phyloP scores from a whole-genome alignment of 2,797 vertebrate genomes.

The Miichthys miiuy region DNA sequence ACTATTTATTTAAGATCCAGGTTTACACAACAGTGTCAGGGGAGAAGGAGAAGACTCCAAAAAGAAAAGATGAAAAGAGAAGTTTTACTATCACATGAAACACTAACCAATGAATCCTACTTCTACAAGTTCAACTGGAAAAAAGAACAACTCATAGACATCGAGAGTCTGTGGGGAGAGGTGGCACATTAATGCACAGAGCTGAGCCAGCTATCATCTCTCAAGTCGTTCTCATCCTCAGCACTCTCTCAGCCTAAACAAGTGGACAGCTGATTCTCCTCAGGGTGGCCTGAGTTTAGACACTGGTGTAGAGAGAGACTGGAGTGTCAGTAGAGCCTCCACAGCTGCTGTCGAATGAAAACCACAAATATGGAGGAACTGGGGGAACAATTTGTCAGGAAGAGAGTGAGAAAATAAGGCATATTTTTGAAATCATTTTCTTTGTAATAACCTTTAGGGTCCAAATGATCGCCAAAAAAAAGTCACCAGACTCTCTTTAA shows the following conservation, averaged over 20 bases:
- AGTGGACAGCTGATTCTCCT: constrained; percentile 65
- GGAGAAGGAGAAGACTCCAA: background rate
- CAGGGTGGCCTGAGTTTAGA: constrained; percentile 62
- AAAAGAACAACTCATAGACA: background rate
- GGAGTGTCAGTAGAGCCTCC: constrained; percentile 58
- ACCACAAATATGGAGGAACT: background rate
- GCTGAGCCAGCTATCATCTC: constrained; percentile 9
- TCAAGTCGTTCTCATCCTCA: constrained; percentile 49
- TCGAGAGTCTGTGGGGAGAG: background rate
- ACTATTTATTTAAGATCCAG: background rate
- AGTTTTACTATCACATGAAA: constrained; percentile 8
- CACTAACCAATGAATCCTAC: constrained; percentile 1
- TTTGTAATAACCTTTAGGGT: background rate
- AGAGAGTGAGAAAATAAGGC: background rate
- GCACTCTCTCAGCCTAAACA: constrained; percentile 61
- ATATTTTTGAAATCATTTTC: no score
- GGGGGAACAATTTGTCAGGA: background rate
- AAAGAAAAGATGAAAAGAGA: background rate
- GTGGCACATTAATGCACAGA: constrained; percentile 4
- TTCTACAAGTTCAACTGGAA: background rate
- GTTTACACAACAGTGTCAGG: background rate
- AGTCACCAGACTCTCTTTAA: background rate
- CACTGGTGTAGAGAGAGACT: constrained; percentile 29
- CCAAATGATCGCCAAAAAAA: background rate
- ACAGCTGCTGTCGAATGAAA: constrained; percentile 59